Percentiles rank a stretch among this genome's conserved stretches.
Conservation (phyloP, 2,888 invertebrate genomes). For the Phasia obesa region DNA sequence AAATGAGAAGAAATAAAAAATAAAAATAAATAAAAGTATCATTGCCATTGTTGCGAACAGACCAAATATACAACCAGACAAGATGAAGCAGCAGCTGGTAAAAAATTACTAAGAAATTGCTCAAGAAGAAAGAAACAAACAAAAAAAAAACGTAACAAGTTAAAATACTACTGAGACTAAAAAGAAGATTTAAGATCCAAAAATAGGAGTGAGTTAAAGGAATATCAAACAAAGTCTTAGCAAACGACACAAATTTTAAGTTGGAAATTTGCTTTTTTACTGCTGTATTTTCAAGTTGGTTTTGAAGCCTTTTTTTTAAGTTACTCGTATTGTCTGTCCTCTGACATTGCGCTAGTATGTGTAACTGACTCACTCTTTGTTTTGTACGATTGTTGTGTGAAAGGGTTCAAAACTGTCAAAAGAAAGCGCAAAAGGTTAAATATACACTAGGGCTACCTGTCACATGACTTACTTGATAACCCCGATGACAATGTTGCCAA, state of each 20-base stretch:
- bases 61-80: conserved; percentile 18
- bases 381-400: background rate
- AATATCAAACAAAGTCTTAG: conserved; percentile 40
- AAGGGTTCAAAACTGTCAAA: conserved; percentile 57
- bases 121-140: background rate
- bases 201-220: too few species aligned
- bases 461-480: conserved; percentile 59
- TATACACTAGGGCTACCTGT: conserved; percentile 68
- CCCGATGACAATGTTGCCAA: conserved; percentile 62
- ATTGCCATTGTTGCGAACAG: conserved; percentile 35
- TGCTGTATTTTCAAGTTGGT: background rate
- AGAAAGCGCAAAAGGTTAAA: conserved; percentile 67
- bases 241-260: conserved; percentile 31
- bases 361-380: conserved; percentile 1
- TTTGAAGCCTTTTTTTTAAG: conserved; percentile 17
- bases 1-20: background rate
- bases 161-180: conserved; percentile 18
- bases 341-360: too few species aligned
- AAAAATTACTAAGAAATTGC: conserved; percentile 5
- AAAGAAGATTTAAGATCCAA: conserved; percentile 4
- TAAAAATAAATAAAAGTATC: conserved; percentile 23
- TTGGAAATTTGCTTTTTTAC: background rate
- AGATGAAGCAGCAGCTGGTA: conserved; percentile 28
- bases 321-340: conserved; percentile 13
- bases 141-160: conserved; percentile 20